Evolutionary conservation across 37 sponge, comb jelly and placozoan genomes (phyloP).

Genomic region (Geodia barretti): DNA sequence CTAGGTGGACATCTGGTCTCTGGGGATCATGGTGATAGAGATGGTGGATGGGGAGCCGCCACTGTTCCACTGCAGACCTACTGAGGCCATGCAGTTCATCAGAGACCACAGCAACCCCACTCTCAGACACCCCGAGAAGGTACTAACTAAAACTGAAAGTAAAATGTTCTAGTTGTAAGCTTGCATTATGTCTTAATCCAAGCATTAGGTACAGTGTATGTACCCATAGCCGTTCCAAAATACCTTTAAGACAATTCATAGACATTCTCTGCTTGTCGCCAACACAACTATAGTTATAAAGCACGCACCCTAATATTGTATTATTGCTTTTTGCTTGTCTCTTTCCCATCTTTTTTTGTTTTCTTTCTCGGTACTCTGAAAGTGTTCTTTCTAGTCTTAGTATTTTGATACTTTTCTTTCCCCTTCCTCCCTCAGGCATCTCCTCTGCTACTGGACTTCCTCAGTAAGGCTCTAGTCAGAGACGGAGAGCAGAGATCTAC

Average conservation of each 20-base stretch:
- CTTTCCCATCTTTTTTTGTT: background rate
- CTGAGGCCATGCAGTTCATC: conserved; percentile 83
- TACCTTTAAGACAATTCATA: background rate
- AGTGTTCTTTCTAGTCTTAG: background rate
- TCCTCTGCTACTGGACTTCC: conserved; percentile 74
- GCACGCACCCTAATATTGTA: no score
- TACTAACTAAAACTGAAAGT: background rate
- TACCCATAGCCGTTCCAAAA: background rate
- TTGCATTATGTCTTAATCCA: no score
- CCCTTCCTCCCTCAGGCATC: conserved; percentile 60
- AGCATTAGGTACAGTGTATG: background rate
- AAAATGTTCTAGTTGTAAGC: background rate
- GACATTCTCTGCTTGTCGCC: background rate
- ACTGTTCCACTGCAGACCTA: conserved; percentile 74
- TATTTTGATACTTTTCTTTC: background rate
- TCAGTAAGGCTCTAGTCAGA: conserved; percentile 46
- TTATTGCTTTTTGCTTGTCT: no score
- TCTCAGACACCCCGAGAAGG: conserved; percentile 65
- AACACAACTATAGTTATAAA: background rate
- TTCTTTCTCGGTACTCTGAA: background rate
- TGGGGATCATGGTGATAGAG: conserved; percentile 94
- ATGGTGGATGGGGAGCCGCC: conserved; percentile 99
- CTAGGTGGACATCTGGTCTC: conserved; percentile 96
- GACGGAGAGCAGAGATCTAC: conserved; percentile 66
- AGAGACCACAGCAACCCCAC: conserved; percentile 54